Conservation (phyloP, 2,888 invertebrate species). For the Alentia gelatinosa region DNA sequence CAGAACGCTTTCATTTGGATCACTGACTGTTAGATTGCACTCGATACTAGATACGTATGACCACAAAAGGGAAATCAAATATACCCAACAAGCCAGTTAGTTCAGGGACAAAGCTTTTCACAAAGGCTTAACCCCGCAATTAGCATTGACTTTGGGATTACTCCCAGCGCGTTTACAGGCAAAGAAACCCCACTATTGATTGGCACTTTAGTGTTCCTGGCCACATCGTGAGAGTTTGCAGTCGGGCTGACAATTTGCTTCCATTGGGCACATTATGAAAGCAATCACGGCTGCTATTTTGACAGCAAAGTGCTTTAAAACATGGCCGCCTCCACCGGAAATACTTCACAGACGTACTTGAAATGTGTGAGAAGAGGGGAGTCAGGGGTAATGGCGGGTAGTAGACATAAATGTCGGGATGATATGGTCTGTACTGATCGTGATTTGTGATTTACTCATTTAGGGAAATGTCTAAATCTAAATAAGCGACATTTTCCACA, state of each 20-base stretch:
- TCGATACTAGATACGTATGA: background rate
- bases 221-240: background rate
- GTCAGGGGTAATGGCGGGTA: no score
- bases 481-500: no score
- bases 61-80: background rate
- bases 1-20: no score
- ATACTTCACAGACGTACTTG: background rate
- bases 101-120: constrained; percentile 8
- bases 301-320: background rate
- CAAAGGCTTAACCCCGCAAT: background rate
- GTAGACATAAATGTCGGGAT: no score
- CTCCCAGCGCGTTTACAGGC: background rate
- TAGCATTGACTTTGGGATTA: constrained; percentile 27
- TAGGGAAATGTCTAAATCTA: no score
- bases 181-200: background rate
- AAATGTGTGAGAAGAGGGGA: no score
- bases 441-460: no score
- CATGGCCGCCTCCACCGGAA: background rate
- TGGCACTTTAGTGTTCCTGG: background rate
- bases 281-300: background rate
- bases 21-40: background rate
- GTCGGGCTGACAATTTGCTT: background rate
- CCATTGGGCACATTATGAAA: background rate
- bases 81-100: background rate
- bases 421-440: no score